Conservation (phyloP, 2,113 vertebrate species). For the Chloebia gouldiae region DNA sequence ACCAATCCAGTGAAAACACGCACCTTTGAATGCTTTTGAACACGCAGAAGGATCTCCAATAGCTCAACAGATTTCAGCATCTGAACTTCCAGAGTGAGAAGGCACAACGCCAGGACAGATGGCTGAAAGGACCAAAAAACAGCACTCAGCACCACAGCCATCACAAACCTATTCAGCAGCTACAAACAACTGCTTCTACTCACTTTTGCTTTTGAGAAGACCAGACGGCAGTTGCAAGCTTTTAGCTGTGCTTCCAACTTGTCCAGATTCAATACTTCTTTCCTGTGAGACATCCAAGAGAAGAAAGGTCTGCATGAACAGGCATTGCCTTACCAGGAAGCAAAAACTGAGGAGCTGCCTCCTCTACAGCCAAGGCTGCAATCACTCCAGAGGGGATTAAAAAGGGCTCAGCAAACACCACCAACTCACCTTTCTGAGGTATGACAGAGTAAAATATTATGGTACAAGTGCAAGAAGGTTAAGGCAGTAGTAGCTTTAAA, state of each 20-base stretch:
- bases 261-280: conserved; percentile 86
- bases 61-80: conserved; percentile 85
- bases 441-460: conserved; percentile 83
- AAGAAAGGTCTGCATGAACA: background rate
- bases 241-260: conserved; percentile 96
- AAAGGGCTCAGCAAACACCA: background rate
- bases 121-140: conserved; percentile 75
- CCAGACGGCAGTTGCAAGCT: conserved; percentile 91
- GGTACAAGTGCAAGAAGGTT: conserved; percentile 97
- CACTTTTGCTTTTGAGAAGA: conserved; percentile 98
- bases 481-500: conserved; percentile 96
- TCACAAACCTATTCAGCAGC: background rate
- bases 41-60: conserved; percentile 83
- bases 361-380: background rate
- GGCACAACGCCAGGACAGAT: conserved; percentile 92
- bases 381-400: background rate
- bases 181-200: conserved; percentile 1
- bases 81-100: conserved; percentile 90
- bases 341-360: background rate
- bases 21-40: conserved; percentile 94
- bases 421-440: conserved; percentile 84
- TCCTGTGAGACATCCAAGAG: conserved; percentile 74
- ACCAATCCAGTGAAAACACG: background rate
- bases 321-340: rapidly evolving
- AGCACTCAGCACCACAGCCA: background rate